Conservation (phyloP, 2,797 vertebrate species). For the Cynodonichthys magdalenae region DNA sequence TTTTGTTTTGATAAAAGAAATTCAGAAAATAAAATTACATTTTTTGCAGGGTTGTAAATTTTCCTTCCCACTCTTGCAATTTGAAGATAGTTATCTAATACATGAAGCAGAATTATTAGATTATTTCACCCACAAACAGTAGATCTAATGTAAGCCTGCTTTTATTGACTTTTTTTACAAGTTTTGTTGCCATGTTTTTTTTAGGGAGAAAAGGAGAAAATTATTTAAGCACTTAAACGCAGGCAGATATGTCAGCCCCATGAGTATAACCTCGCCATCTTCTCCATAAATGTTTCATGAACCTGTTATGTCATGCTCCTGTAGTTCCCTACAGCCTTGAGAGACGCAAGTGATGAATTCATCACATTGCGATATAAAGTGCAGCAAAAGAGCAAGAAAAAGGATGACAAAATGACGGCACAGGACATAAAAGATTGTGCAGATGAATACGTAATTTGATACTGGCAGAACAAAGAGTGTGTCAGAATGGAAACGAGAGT, state of each 20-base stretch:
- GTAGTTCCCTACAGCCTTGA: slow-evolving; percentile 43
- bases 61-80: not conserved
- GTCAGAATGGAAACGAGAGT: slow-evolving; percentile 24
- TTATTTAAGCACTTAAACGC: slow-evolving; percentile 44
- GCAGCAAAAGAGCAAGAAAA: slow-evolving; percentile 24
- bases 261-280: slow-evolving; percentile 52
- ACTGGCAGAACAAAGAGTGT: slow-evolving; percentile 16
- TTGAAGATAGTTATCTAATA: not conserved
- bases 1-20: not conserved
- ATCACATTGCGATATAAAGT: slow-evolving; percentile 37
- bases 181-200: slow-evolving; percentile 8
- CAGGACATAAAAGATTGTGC: slow-evolving; percentile 1
- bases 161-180: not conserved
- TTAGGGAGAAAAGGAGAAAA: slow-evolving; percentile 16
- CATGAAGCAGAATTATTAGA: slow-evolving; percentile 13
- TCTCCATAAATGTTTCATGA: slow-evolving; percentile 68
- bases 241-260: slow-evolving; percentile 53
- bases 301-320: slow-evolving; percentile 64
- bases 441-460: slow-evolving; percentile 17
- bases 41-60: slow-evolving; percentile 8
- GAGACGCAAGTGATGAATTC: slow-evolving; percentile 56
- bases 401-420: slow-evolving; percentile 1
- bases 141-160: not conserved
- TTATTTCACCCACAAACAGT: slow-evolving; percentile 4
- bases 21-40: not conserved